A percentile compares a stretch with the other conserved stretches of the same genome.
Evolutionary conservation across 92 coral and sea anemone genomes (phyloP).

Genomic region (Zoanthus sociatus): DNA sequence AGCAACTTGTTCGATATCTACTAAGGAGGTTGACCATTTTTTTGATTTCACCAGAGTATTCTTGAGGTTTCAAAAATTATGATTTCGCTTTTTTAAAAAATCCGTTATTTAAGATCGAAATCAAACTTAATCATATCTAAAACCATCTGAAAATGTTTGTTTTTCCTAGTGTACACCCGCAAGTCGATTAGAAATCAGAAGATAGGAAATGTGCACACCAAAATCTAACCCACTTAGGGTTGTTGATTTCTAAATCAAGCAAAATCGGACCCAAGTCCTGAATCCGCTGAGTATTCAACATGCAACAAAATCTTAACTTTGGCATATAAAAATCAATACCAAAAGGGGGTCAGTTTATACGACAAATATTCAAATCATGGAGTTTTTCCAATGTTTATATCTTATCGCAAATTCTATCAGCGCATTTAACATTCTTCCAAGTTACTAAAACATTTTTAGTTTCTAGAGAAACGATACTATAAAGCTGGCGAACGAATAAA

Average conservation of each 20-base stretch:
- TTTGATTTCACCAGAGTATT: neutral
- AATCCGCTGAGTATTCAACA: constrained; percentile 1
- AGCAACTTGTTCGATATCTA: neutral
- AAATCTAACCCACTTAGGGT: neutral
- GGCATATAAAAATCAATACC: neutral
- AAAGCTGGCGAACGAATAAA: neutral
- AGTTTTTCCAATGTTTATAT: constrained; percentile 20
- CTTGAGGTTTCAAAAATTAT: neutral
- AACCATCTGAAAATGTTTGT: constrained; percentile 40
- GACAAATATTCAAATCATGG: constrained; percentile 42
- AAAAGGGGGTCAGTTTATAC: constrained; percentile 11
- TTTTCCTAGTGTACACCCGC: constrained; percentile 37
- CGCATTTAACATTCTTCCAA: constrained; percentile 4
- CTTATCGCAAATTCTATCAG: constrained; percentile 15
- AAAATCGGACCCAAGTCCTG: neutral
- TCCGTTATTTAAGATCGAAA: neutral
- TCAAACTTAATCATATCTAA: constrained; percentile 9
- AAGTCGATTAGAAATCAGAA: constrained; percentile 16
- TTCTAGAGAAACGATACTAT: neutral
- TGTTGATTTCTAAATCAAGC: neutral
- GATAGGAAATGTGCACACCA: constrained; percentile 19
- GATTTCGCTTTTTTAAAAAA: neutral
- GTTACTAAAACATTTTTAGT: neutral
- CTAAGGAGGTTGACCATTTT: neutral
- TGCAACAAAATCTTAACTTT: neutral